Base-by-base conservation (phyloP, 2,888 invertebrate genomes). In the Chloroclystis v-ata region DNA sequence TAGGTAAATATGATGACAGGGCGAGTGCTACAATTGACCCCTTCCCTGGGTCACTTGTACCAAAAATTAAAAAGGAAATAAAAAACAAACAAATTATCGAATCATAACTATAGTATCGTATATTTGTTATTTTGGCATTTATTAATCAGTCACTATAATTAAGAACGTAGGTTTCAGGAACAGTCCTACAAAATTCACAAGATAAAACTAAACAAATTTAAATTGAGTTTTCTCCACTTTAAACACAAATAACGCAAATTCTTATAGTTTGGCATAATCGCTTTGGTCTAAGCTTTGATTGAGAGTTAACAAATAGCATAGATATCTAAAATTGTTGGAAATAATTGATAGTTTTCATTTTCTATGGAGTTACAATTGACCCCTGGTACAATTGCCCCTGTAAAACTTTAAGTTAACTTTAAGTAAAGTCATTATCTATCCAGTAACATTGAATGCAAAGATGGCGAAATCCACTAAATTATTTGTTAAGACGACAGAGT, bases 201-300 rank as follows among this genome's bases (percentile, higher is more conserved):
- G 30, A 30, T 30, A 11, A 30, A 11, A 20, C 20, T 20, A 20
- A 20, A 20, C 20, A 20, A 20, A 20, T 20, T 20, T 20, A 20
- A 20, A 20, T 20, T 20, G 5, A 20, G 20, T 20, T 20, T 20
- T 20, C 20, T 20, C 20, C 20, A 20, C 20, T 20, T 20, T 20
- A 20, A 20, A 20, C 20, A 20, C 20, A 20, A 20, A 11, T 50
- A 4, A 57, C 48, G 11, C 39, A 46, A 43, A 38, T 55, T 55
- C 20, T 20, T 20, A 20, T 20, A 20, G 20, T 20, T 20, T 20
- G 20, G 20, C 20, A 20, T 20, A 20, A 20, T 20, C 20, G 2
- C 20, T 20, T 5, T 20, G 20, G 20, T 20, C 20, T 20, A 20
- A 20, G 20, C 20, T 20, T 20, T 20, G 20, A 20, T 20, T 29